A percentile compares a stretch with the other conserved stretches of the same genome.
phyloP scores from a whole-genome alignment of 2,888 invertebrate genomes.

The Incurvaria masculella region DNA sequence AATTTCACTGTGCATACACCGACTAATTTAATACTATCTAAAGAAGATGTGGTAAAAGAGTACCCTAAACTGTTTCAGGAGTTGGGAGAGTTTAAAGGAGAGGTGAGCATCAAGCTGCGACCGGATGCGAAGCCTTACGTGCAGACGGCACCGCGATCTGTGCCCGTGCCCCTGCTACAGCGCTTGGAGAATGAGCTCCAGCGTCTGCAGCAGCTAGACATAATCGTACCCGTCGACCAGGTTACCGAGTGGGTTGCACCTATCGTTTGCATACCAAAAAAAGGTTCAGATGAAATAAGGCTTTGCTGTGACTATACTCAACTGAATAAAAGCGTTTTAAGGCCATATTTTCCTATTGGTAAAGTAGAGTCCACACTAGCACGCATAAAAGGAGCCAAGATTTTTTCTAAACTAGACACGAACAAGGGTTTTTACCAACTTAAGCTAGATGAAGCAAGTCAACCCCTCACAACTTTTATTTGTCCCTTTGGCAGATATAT shows the following conservation, averaged over 20 bases:
- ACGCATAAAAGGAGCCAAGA: constrained; percentile 4
- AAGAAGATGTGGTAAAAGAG: constrained; percentile 1
- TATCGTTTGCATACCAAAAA: constrained; percentile 5
- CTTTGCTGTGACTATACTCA: constrained; percentile 8
- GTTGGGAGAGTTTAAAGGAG: constrained; percentile 6
- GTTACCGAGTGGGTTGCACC: constrained; percentile 5
- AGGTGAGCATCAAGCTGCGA: constrained; percentile 6
- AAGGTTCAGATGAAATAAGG: not conserved
- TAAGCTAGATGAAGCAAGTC: too few species aligned
- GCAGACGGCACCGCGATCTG: constrained; percentile 5
- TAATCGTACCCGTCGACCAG: not conserved
- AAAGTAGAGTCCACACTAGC: constrained; percentile 8
- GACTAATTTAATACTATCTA: too few species aligned
- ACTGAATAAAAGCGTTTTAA: constrained; percentile 6
- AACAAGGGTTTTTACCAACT: too few species aligned
- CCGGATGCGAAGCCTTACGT: constrained; percentile 4
- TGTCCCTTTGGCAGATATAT: constrained; percentile 6
- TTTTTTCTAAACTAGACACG: too few species aligned
- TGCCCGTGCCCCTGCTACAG: constrained; percentile 5
- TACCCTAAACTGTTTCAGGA: constrained; percentile 8
- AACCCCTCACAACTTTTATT: too few species aligned
- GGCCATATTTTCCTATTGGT: constrained; percentile 7
- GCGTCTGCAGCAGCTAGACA: not conserved
- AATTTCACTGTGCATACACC: not conserved
- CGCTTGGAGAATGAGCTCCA: constrained; percentile 5